Evolutionary conservation across 2,113 vertebrate species (phyloP), one percentile per base, ranked within the genome.

Genomic region (Garra rufa): DNA sequence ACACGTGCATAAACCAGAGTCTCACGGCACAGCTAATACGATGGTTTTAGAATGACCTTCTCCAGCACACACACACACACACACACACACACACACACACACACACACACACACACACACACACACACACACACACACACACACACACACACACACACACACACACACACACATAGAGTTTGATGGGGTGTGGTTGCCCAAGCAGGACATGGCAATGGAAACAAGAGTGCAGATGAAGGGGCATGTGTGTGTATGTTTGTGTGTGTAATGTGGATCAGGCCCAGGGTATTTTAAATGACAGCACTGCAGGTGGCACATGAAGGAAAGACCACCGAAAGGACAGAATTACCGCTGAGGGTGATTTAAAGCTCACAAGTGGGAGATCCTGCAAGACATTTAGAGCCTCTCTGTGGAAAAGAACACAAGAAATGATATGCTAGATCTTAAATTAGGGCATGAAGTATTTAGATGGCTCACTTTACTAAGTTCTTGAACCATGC

Each of bases 341-440:
- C 85, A 84, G 83, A 83, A 83, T 89, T 87, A 89, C 87, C 83
- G 63, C 67, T 38, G 43, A 24, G 76, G 67, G 61, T 91, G 90
- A 92, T 85, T 89, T 91, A 91, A 89, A 89, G 85, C 82, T 83
- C 86, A 83, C 90, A 91, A 89, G 89, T 90, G 88, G 70, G 8
- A 85, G 70, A 57, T 61, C 46, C 55, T 63, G 48, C 24, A 76
- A 26, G 41, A 57, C 46, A 17, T 85, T 48, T 55, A 80, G 17
- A 48, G 1, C 59, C 43, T 28, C 38, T 75, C 46, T 17, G 46
- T 17, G 19, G 21, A 59, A 59, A 74, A 26, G 43, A 44, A 17
- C 65, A 82, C 30, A 78, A 41, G 61, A 44, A 41, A 50, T 14
- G 52, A 70, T n/a, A 70, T 61, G 48, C 50, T 24, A 46, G 17